These are phyloP conservation scores for Microcaecilia unicolor DNA, from an alignment of 2,797 vertebrate species.

Conservation along the genomic window DNA sequence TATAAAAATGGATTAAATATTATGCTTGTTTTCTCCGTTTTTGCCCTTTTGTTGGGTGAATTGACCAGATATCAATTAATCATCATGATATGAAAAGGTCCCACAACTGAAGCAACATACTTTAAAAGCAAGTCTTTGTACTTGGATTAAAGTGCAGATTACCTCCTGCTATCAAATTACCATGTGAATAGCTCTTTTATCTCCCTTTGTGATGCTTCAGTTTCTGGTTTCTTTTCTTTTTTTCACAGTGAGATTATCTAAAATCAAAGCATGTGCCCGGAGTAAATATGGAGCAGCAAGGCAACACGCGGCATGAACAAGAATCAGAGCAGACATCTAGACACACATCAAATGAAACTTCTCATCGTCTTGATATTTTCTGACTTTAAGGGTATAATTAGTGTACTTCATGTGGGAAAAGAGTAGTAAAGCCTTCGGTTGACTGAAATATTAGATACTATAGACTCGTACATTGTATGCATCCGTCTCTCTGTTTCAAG, in stretches of 20 bases:
- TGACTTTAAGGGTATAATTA: background rate
- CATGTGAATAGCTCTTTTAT: constrained; percentile 5
- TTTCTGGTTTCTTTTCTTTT: too few relatives aligned
- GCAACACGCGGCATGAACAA: background rate
- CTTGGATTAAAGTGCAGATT: constrained; percentile 19
- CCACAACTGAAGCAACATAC: constrained; percentile 5
- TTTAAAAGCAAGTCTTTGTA: constrained; percentile 5
- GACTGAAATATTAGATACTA: too few relatives aligned
- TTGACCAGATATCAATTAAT: constrained; percentile 3
- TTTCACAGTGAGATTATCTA: constrained; percentile 15
- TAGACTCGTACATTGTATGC: too few relatives aligned
- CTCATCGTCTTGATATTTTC: too few relatives aligned
- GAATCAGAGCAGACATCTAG: background rate
- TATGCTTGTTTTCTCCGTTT: constrained; percentile 1
- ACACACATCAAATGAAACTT: background rate
- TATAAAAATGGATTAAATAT: constrained; percentile 6
- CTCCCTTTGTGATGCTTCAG: constrained; percentile 2
- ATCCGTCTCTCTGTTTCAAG: too few relatives aligned
- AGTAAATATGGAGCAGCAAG: constrained; percentile 11
- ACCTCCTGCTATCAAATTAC: constrained; percentile 14
- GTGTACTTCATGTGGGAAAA: too few relatives aligned
- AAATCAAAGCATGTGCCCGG: constrained; percentile 15
- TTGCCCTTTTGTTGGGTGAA: background rate
- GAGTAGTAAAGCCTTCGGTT: too few relatives aligned
- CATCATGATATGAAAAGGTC: background rate